Base-by-base conservation (phyloP, 1,140 invertebrate species). In the Aphidius gifuensis region DNA sequence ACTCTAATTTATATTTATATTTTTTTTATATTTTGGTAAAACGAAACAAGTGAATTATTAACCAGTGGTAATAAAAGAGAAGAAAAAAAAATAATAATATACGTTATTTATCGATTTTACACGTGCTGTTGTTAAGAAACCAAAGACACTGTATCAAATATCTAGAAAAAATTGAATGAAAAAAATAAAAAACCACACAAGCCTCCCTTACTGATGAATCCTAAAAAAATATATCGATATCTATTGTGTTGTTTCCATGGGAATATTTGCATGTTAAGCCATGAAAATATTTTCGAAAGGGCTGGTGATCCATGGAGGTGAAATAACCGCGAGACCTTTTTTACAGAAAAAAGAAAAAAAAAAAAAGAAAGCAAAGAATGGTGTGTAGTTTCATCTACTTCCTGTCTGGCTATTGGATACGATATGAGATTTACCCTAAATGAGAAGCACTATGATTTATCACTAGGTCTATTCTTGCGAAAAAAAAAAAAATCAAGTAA, bases 361-460 rank as follows among this genome's bases (percentile, higher is more conserved):
- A 50, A 38, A 6, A 42, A 42, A 16, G 53, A 55, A 55, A 43
- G 48, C 58, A 68, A 66, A 61, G 49, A 57, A 62, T 57, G 66
- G 69, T 69, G 64, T 73, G 61, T 64, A 70, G 68, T 73, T 73
- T 71, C 69, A 71, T 58, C 62, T 69, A 71, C 64, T 73, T 73
- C 71, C 71, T 66, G 69, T 49, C 63, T 57, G 46, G 47, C 53
- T 40, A 43, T 40, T 55, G 53, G 53, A 55, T 55, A 55, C 53
- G 40, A 39, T 55, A 8, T 55, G 4, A 40, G 60, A 38, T 23
- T n/a, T 21, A 57, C 61, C 45, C 45, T 49, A 46, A 38, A 60
- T 58, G 58, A 32, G 54, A 61, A 55, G 49, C 46, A 40, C 38
- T 48, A 61, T 65, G 64, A 65, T 61, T 65, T 53, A 65, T 61